A percentile compares a stretch with the other conserved stretches of the same genome.
These are phyloP conservation scores for Epinotia brunnichana DNA, from an alignment of 2,888 invertebrate species.

Conservation along the genomic window DNA sequence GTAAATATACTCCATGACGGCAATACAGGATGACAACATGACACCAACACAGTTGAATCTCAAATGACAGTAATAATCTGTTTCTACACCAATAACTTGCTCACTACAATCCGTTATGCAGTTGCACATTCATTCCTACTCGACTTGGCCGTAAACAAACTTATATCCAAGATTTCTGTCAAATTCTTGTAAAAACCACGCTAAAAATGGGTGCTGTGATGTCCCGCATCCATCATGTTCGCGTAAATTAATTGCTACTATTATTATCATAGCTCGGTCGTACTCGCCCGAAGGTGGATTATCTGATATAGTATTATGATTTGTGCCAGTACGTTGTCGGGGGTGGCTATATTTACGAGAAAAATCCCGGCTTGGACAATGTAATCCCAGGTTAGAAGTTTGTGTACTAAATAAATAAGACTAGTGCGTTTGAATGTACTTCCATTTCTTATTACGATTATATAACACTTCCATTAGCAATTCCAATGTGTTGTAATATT, in stretches of 20 bases:
- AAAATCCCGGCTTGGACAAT: no score
- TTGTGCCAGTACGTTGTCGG: background rate
- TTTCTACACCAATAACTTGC: constrained; percentile 68
- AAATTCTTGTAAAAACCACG: background rate
- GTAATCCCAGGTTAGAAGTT: background rate
- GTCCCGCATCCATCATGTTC: background rate
- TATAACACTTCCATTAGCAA: background rate
- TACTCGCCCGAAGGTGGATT: background rate
- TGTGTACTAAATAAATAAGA: background rate
- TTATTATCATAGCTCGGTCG: background rate
- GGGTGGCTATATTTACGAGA: background rate
- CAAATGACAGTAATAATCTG: constrained; percentile 79
- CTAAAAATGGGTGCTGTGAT: background rate
- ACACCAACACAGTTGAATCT: constrained; percentile 63
- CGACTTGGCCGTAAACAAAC: background rate
- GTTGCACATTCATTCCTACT: constrained; percentile 1
- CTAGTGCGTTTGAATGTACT: background rate
- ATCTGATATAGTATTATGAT: background rate
- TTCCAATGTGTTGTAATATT: constrained; percentile 18
- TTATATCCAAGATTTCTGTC: background rate
- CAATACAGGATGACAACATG: constrained; percentile 49
- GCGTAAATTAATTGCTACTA: background rate
- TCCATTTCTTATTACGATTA: background rate
- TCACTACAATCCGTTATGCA: constrained; percentile 16
- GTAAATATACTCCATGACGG: constrained; percentile 81